Base-by-base conservation (phyloP, 2,113 vertebrate species). In the Gymnogyps californianus region DNA sequence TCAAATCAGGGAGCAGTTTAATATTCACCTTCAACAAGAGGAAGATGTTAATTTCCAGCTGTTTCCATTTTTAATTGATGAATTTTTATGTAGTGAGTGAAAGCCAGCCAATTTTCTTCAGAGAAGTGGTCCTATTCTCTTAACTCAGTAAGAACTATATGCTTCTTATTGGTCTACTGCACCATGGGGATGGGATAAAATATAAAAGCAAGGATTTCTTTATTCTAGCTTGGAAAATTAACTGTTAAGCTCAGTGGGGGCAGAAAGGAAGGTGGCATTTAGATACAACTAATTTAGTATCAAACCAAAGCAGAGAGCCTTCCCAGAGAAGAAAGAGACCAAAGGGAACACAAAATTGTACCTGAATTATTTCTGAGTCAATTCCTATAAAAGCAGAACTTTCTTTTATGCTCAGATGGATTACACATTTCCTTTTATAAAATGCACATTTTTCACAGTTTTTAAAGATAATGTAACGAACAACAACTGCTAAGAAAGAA, bases 201-300 rank as follows among this genome's bases (percentile, higher is more conserved):
- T 84, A 95, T 89, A 85, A 96, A 96, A 96, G 94, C 49, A 83
- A 94, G 59, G 36, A 75, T 83, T 94, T 93, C 64, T 95, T 92
- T 93, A 93, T 96, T 95, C 78, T 92, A 91, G 49, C 65, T 82
- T 93, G 81, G 91, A 96, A 97, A 96, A 97, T 93, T 96, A 96
- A 95, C 94, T 96, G 74, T 95, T 96, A 91, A 96, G 42, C 93
- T 96, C 95, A 96, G 92, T 96, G 69, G 83, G 93, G 90, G 89
- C 64, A 95, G 82, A 95, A 93, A 93, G 2, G 20, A 95, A 91
- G 92, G 78, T 95, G 49, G 93, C 88, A 95, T 97, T 97, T 97
- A 96, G 86, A 91, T 89, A 94, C 52, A 92, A 97, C 83, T 97
- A 97, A 97, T 97, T 95, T 92, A 87, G 77, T 77, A 93, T 92